Evolutionary conservation across 2,113 vertebrate species (phyloP), one percentile per base, ranked within the genome.

Genomic region (Notechis scutatus): DNA sequence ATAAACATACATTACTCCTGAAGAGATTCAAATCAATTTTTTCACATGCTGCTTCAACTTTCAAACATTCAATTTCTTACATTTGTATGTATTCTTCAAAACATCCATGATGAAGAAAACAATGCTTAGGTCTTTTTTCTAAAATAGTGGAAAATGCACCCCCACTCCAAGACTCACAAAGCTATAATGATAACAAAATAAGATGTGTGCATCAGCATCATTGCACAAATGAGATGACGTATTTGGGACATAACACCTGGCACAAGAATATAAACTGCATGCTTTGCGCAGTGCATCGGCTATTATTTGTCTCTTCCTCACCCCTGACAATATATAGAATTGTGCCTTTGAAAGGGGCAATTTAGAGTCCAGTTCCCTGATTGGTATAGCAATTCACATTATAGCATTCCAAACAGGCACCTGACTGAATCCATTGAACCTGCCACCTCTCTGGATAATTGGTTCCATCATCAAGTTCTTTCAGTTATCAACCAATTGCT

Each of bases 191-290:
- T 74, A 74, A 34, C 12, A 69, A 69, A n/a, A 69, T 64, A 4
- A 64, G 61, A 15, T 34, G 14, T 64, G 61, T 74, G 64, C n/a
- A 74, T 74, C 29, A 18, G 18, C 14, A 34, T 34, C 64, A 74
- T 7, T 34, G 14, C 14, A 34, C 64, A 74, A 74, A 74, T 74
- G 64, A 74, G 29, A 14, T 15, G 12, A n/a, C 34, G 64, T 74
- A 74, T 74, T 74, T 34, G n/a, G 59, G 94, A 93, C 94, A 90
- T 92, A 85, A 69, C 93, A 89, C 50, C 92, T 90, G 29, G 64
- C 64, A 74, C 89, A 91, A 61, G 55, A 81, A 90, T 34, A 50
- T 52, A 93, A 92, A 90, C 94, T 52, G 89, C 74, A 93, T 93
- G 93, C 15, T 74, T 69, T 69, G 64, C 29, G 15, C 1, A 14